These are phyloP conservation scores for Spheniscus humboldti DNA, from an alignment of 2,797 vertebrate species.

Conservation along the genomic window DNA sequence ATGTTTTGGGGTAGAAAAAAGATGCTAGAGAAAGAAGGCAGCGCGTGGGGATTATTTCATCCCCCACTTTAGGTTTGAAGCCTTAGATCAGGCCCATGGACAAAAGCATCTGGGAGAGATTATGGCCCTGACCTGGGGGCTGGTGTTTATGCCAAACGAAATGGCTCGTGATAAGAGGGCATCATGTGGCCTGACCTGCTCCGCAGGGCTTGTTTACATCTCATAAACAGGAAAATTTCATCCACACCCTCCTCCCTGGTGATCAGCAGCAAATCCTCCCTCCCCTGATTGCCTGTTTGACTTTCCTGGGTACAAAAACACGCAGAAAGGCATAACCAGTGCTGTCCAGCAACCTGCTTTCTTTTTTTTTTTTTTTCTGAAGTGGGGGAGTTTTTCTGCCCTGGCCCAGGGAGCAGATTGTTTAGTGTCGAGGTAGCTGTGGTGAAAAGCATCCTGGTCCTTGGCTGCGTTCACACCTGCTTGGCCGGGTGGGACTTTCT, in stretches of 20 bases:
- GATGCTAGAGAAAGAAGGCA: too few relatives aligned
- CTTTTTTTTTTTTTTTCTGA: background rate
- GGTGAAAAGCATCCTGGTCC: background rate
- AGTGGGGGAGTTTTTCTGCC: background rate
- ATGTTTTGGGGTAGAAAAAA: background rate
- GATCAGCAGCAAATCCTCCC: background rate
- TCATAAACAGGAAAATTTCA: background rate
- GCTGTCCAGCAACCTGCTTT: background rate
- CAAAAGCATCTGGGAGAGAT: slow-evolving; percentile 13
- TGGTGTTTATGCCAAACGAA: background rate
- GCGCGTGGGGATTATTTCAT: background rate
- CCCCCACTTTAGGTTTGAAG: background rate
- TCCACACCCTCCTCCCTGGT: background rate
- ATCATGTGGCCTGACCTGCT: background rate
- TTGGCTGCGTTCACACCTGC: background rate
- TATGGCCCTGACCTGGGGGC: background rate
- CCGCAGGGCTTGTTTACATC: background rate
- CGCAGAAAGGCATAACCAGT: accelerated
- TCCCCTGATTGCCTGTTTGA: background rate
- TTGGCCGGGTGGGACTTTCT: background rate
- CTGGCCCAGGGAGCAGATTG: accelerated
- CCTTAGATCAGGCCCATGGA: background rate
- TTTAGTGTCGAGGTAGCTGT: background rate
- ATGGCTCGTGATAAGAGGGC: background rate
- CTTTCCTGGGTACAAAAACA: background rate